Conservation (phyloP, 2,888 invertebrate species). For the Cephus rjabovi region DNA sequence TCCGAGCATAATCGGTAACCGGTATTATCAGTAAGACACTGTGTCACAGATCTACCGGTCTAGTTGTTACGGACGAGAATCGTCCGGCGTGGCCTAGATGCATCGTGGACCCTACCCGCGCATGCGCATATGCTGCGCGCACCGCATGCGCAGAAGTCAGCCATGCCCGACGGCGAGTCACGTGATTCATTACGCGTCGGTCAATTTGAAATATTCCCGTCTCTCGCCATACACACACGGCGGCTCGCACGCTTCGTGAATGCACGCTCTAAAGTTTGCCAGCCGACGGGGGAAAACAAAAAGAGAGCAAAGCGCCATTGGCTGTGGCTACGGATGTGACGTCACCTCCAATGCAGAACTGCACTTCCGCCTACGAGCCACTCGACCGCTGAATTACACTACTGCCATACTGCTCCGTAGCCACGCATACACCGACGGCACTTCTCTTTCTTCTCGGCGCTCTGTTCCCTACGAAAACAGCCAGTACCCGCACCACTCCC, state of each 20-base stretch:
- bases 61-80: neutral
- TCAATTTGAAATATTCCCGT: neutral
- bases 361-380: constrained; percentile 14
- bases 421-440: constrained; percentile 22
- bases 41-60: constrained; percentile 4
- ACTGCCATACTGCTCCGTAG: constrained; percentile 54
- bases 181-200: neutral
- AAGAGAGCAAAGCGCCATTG: neutral
- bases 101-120: neutral
- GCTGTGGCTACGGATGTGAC: constrained; percentile 47
- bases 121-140: neutral
- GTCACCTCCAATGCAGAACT: constrained; percentile 34
- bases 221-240: neutral
- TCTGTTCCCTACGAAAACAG: neutral
- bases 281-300: neutral
- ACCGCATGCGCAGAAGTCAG: neutral
- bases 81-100: neutral
- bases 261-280: neutral
- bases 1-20: neutral
- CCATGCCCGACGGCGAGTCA: neutral
- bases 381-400: constrained; percentile 48
- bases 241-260: neutral
- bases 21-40: neutral
- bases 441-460: neutral
- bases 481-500: neutral